A percentile compares a stretch with the other conserved stretches of the same genome.
These are phyloP conservation scores for Diplosoma virens DNA, from an alignment of 23 tunicate species.

Conservation along the genomic window DNA sequence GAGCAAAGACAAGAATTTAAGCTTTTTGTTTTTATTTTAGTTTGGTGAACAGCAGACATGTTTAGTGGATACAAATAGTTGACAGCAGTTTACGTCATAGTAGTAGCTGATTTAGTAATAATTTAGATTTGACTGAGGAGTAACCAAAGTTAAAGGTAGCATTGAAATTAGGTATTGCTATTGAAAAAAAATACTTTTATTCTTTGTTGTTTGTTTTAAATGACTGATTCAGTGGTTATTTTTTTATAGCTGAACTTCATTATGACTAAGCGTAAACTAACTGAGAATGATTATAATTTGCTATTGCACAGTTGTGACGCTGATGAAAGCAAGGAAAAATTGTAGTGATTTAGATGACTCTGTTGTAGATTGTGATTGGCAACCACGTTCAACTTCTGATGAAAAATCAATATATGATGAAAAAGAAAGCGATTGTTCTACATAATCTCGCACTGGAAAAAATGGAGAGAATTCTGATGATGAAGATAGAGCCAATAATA, in stretches of 20 bases:
- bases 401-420: neutral
- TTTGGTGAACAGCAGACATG: neutral
- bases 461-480: too few relatives aligned
- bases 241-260: neutral
- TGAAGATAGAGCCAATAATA: too few relatives aligned
- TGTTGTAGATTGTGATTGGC: neutral
- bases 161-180: neutral
- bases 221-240: neutral
- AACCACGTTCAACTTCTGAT: neutral
- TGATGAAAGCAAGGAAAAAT: neutral
- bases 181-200: neutral
- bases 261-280: neutral
- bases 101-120: neutral
- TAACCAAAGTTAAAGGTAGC: neutral
- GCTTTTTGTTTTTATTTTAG: neutral
- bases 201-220: too few relatives aligned
- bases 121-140: neutral
- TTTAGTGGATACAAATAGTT: neutral
- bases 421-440: neutral
- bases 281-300: neutral
- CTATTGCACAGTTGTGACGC: neutral
- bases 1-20: neutral
- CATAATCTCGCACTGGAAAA: too few relatives aligned
- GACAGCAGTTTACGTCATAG: neutral
- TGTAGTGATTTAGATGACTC: neutral